Base-by-base conservation (phyloP, 2,888 invertebrate genomes). In the Drosophila meridionalis region DNA sequence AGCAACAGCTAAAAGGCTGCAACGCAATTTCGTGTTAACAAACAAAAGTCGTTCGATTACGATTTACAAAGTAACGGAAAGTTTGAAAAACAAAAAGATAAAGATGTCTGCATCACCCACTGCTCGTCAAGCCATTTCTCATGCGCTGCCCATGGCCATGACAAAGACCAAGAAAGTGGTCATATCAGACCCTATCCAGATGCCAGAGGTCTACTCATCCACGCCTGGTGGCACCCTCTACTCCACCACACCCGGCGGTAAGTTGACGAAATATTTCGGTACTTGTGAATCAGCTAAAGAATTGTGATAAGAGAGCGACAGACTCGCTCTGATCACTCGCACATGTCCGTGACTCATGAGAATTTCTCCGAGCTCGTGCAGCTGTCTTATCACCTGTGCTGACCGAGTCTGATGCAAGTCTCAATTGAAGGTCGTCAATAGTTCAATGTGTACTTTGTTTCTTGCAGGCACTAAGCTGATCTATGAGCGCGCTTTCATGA, bases 181-280 rank as follows among this genome's bases (percentile, higher is more conserved):
- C 56, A 95, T 98, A 83, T 95, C 96, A 67, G 97, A 98, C 93
- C 95, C 97, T 28, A 95, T 96, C 62, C 97, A 98, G 93, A 95
- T 98, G 94, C 98, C 98, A 1, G 95, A 95, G 91, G 96, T 97
- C 65, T 98, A 98, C 92, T 97, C 97, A 66, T 96, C 97, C 61
- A 99, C 98, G 57, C 98, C 99, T 69, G 98, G 98, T 81, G 99
- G 98, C 89, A 98, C 98, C 59, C 93, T 98, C 50, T 99, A 97
- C 93, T 98, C 98, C 1, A 98, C 98, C 48, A 98, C 98, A 67
- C 98, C 98, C 90, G 98, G 98, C 95, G 98, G 98, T 98, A 95
- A 94, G 94, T 93, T 61, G 4, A 28, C 11, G 9, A 32, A 56
- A 34, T 61, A 67, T 67, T 74, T 77, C n/a, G 0, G 47, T 9